Evolutionary conservation across 2,888 invertebrate genomes (phyloP), one percentile per base, ranked within the genome.

Genomic region (Cyrtodaria siliqua): DNA sequence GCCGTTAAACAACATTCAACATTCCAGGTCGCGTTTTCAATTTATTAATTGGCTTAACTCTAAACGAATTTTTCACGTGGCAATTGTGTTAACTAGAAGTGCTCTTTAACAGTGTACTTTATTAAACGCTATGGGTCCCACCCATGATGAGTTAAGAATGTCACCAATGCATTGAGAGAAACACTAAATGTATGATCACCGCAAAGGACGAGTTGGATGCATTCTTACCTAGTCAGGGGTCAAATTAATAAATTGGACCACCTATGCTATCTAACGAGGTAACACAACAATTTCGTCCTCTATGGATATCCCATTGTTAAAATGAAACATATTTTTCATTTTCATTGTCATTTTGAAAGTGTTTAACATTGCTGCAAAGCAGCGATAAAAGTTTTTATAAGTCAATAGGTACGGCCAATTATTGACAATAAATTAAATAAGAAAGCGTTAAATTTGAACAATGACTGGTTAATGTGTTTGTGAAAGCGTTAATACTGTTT

Each of bases 281-380:
- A 56, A 56, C 40, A 56, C 29, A 56, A 56, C 38, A 3, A 56
- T 56, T 56, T 56, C 56, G 20, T 56, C 33, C 14, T 55, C 4
- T 23, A n/a, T 9, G 20, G 38, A 56, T 27, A 53, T 53, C 29
- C 23, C 16, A 53, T 26, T 53, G 27, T 53, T n/a, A 3, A 27
- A 29, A 6, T 3, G 16, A 14, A 26, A 53, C 26, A 53, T 12
- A 14, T 53, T 50, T 24, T 53, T 53, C 27, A 27, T 20, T 26
- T 29, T 14, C 12, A 27, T 27, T 27, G 27, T 27, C 53, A 26
- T 53, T 53, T 53, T 53, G 20, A 8, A 16, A 9, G n/a, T 18
- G 20, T 9, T 44, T 16, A 44, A 44, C 44, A 20, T 44, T 18
- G 16, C 44, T 20, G 44, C 16, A 20, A 44, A 44, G 3, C n/a